phyloP scores from a whole-genome alignment of 2,113 vertebrate genomes.

The Emydura subglobosa region DNA sequence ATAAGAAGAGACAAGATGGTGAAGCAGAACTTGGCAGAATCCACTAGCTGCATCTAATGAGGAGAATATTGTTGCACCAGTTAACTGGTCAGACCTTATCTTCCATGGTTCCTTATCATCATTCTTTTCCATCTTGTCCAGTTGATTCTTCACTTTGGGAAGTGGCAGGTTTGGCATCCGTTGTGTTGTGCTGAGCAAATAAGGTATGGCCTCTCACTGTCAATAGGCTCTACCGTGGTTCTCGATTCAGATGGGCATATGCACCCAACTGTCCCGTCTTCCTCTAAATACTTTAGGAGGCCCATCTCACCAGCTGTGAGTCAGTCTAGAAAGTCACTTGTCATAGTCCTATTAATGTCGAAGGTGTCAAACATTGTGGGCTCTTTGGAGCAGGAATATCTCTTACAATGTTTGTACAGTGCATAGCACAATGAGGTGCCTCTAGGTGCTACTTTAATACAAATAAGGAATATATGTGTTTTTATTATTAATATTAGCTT shows the following conservation, averaged over 20 bases:
- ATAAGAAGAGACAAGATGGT: not conserved
- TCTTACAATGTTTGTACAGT: not conserved
- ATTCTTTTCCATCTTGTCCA: not conserved
- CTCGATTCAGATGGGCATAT: not conserved
- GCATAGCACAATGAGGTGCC: not conserved
- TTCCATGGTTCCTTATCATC: not conserved
- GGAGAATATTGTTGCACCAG: not conserved
- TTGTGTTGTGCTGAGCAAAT: not conserved
- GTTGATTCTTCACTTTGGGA: not conserved
- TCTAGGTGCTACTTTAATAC: not conserved
- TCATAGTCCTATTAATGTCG: not conserved
- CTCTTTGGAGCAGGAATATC: not conserved
- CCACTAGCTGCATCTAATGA: not conserved
- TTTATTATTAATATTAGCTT: not conserved
- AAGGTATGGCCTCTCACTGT: not conserved
- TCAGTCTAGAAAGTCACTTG: not conserved
- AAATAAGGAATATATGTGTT: not conserved
- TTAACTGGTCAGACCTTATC: not conserved
- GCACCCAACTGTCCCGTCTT: not conserved
- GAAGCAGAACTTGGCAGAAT: not conserved
- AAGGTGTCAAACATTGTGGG: not conserved
- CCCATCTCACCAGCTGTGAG: not conserved
- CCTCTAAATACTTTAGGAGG: not conserved
- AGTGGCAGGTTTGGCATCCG: not conserved
- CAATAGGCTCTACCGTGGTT: not conserved